Evolutionary conservation across 2,888 invertebrate species (phyloP).

Genomic region (Desoria tigrina): DNA sequence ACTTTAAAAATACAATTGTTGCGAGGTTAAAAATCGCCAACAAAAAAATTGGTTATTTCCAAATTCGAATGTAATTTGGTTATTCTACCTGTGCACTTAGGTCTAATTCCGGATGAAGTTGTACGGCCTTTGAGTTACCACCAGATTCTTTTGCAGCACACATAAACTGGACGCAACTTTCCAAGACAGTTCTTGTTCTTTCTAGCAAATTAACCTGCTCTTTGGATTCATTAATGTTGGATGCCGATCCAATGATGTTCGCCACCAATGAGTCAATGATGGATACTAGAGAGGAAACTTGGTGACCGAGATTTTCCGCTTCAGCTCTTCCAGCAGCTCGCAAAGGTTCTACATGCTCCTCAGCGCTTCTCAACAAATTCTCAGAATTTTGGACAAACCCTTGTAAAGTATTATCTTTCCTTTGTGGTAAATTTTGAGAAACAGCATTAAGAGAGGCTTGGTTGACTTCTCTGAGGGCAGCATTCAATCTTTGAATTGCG

Average conservation of each 20-base stretch:
- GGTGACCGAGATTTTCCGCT: conserved; percentile 89
- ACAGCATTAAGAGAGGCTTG: conserved; percentile 84
- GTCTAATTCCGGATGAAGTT: conserved; percentile 51
- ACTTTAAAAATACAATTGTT: conserved; percentile 39
- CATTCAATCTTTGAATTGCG: conserved; percentile 74
- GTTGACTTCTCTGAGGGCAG: conserved; percentile 78
- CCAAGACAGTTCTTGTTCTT: conserved; percentile 90
- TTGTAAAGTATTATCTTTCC: conserved; percentile 71
- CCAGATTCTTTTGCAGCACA: conserved; percentile 83
- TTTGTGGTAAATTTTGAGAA: conserved; percentile 72
- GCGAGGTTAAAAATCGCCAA: too few species aligned
- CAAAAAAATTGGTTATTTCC: too few species aligned
- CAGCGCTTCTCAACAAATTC: conserved; percentile 62
- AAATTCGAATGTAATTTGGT: too few species aligned
- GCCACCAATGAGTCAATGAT: conserved; percentile 84
- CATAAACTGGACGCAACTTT: conserved; percentile 83
- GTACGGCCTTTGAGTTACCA: conserved; percentile 80
- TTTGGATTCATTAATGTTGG: conserved; percentile 82
- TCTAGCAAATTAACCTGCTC: conserved; percentile 85
- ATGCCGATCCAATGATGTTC: conserved; percentile 82
- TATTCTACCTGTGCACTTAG: conserved; percentile 51
- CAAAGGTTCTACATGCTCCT: conserved; percentile 77
- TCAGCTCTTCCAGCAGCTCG: conserved; percentile 82
- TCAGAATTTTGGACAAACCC: conserved; percentile 64
- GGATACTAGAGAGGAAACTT: conserved; percentile 62